A percentile compares a stretch with the other conserved stretches of the same genome.
Evolutionary conservation across 2,113 vertebrate genomes (phyloP).

Genomic region (Phalacrocorax brasilianus): DNA sequence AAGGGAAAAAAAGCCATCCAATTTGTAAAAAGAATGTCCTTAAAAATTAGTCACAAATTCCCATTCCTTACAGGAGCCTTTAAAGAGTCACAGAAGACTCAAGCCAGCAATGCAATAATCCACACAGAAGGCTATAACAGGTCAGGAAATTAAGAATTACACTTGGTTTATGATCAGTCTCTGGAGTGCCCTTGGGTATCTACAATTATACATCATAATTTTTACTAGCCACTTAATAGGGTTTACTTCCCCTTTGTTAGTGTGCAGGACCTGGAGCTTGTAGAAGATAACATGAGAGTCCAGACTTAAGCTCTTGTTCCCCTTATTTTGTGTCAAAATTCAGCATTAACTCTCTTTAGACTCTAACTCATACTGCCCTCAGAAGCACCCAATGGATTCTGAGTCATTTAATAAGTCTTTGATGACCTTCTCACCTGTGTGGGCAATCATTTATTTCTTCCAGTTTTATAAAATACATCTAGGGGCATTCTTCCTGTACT

Average conservation of each 20-base stretch:
- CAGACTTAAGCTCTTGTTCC: not conserved
- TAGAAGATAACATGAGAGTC: not conserved
- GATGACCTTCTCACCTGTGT: conserved; percentile 12
- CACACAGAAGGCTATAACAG: not conserved
- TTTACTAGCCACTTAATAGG: not conserved
- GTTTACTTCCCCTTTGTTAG: not conserved
- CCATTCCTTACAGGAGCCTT: not conserved
- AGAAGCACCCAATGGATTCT: not conserved
- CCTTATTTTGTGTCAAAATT: not conserved
- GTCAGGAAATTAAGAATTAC: conserved; percentile 20
- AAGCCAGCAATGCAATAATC: not conserved
- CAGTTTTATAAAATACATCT: conserved; percentile 18
- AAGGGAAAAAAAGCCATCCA: not conserved
- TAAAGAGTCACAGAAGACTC: not conserved
- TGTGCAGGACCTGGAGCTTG: not conserved
- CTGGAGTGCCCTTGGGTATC: not conserved
- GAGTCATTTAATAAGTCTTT: conserved; percentile 3
- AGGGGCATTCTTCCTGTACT: not conserved
- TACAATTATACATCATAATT: conserved; percentile 7
- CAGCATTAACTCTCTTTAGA: not conserved
- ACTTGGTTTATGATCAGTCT: not conserved
- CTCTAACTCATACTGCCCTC: not conserved
- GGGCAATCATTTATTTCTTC: conserved; percentile 14
- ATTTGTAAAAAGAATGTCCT: not conserved
- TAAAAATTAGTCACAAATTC: not conserved